A percentile compares a stretch with the other conserved stretches of the same genome.
These are phyloP conservation scores for Arge pagana DNA, from an alignment of 2,888 invertebrate genomes.

Conservation along the genomic window DNA sequence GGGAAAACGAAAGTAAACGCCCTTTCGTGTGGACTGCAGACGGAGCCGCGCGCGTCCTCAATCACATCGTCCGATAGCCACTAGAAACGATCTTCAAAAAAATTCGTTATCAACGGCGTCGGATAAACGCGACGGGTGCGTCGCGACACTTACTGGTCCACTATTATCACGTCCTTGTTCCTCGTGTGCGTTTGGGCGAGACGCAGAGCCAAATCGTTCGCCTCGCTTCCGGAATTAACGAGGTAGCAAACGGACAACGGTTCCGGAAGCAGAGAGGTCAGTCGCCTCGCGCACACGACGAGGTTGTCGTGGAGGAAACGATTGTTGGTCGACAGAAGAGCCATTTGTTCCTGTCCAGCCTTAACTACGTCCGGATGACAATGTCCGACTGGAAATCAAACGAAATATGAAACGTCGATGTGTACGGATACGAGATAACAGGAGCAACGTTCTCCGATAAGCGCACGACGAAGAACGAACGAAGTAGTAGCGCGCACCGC, in stretches of 20 bases:
- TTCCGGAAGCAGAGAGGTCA: conserved; percentile 83
- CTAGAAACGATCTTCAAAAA: too few species aligned
- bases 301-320: conserved; percentile 96
- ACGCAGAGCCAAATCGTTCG: conserved; percentile 94
- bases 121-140: too few species aligned
- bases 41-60: too few species aligned
- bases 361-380: conserved; percentile 94
- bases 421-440: not conserved
- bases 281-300: conserved; percentile 84
- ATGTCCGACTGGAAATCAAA: conserved; percentile 83
- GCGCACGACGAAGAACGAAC: not conserved
- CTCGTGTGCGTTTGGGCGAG: conserved; percentile 89
- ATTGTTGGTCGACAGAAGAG: conserved; percentile 89
- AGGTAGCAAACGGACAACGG: conserved; percentile 90
- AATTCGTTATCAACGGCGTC: too few species aligned
- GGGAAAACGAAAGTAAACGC: too few species aligned
- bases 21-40: too few species aligned
- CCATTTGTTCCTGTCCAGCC: conserved; percentile 90
- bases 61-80: too few species aligned
- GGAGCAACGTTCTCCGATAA: not conserved
- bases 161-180: conserved; percentile 85
- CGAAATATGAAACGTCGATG: too few species aligned
- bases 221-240: conserved; percentile 98
- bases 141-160: conserved; percentile 88
- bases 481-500: not conserved